A percentile compares a stretch with the other conserved stretches of the same genome.
Conservation (phyloP, 2,113 vertebrate genomes). For the Conger conger region DNA sequence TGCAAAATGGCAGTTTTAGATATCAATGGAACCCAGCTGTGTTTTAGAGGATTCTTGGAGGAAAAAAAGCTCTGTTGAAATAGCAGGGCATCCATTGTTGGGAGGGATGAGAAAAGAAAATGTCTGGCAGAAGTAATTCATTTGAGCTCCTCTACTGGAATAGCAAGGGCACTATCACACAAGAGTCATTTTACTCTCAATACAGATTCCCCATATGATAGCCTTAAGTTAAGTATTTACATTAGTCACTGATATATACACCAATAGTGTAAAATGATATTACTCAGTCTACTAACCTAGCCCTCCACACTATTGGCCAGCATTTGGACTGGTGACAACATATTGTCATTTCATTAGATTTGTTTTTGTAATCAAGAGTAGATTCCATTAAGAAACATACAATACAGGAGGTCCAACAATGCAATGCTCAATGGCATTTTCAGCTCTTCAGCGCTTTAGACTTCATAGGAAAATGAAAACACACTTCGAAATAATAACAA, state of each 20-base stretch:
- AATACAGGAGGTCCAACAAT: slow-evolving; percentile 5
- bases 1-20: slow-evolving; percentile 41
- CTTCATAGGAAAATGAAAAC: background rate
- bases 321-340: slow-evolving; percentile 23
- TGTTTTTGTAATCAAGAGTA: slow-evolving; percentile 12
- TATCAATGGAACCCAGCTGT: slow-evolving; percentile 49
- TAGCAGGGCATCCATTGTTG: slow-evolving; percentile 45
- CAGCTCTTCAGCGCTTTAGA: background rate
- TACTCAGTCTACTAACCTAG: slow-evolving; percentile 21
- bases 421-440: background rate
- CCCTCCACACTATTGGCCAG: slow-evolving; percentile 22
- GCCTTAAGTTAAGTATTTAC: slow-evolving; percentile 24
- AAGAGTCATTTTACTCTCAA: slow-evolving; percentile 30
- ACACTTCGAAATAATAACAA: too few relatives aligned
- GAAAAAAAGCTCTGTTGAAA: slow-evolving; percentile 34
- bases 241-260: slow-evolving; percentile 28
- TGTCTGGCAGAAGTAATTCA: slow-evolving; percentile 28
- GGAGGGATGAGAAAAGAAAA: slow-evolving; percentile 26
- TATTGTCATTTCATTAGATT: slow-evolving; percentile 16
- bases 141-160: slow-evolving; percentile 27
- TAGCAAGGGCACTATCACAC: slow-evolving; percentile 32
- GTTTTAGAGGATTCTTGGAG: slow-evolving; percentile 35
- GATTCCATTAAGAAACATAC: background rate
- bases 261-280: slow-evolving; percentile 28
- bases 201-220: slow-evolving; percentile 27